phyloP scores from a whole-genome alignment of 2,888 invertebrate species.

The Epinotia ramella region DNA sequence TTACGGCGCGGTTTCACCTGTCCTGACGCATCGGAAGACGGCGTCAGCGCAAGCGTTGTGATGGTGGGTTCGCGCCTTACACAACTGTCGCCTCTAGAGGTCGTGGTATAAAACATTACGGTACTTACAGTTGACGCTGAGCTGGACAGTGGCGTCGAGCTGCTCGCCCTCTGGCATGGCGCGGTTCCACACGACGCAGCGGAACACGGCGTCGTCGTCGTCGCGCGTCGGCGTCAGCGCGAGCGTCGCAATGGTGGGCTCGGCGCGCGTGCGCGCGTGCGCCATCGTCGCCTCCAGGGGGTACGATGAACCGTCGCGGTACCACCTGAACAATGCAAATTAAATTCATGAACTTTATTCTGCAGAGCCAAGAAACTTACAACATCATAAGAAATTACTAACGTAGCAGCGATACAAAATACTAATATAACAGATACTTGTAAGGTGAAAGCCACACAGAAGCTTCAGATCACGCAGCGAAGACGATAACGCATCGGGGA shows the following conservation, averaged over 20 bases:
- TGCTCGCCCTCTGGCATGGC: constrained; percentile 93
- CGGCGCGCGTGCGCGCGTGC: constrained; percentile 89
- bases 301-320: constrained; percentile 90
- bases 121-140: constrained; percentile 96
- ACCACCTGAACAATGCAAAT: constrained; percentile 86
- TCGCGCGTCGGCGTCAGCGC: constrained; percentile 91
- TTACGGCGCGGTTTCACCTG: neutral
- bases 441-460: too few relatives aligned
- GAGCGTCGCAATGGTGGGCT: constrained; percentile 91
- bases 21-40: neutral
- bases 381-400: too few relatives aligned
- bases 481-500: too few relatives aligned
- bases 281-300: constrained; percentile 89
- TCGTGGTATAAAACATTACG: neutral
- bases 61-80: too few relatives aligned
- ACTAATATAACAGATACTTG: too few relatives aligned
- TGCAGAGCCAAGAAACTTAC: neutral
- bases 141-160: constrained; percentile 90
- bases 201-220: constrained; percentile 93
- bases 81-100: neutral
- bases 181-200: constrained; percentile 95
- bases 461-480: too few relatives aligned
- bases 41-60: neutral
- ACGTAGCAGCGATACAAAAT: too few relatives aligned
- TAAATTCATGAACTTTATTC: neutral